Percentiles rank a stretch among this genome's conserved stretches.
Evolutionary conservation across 2,888 invertebrate genomes (phyloP).

Genomic region (Steromphala cineraria): DNA sequence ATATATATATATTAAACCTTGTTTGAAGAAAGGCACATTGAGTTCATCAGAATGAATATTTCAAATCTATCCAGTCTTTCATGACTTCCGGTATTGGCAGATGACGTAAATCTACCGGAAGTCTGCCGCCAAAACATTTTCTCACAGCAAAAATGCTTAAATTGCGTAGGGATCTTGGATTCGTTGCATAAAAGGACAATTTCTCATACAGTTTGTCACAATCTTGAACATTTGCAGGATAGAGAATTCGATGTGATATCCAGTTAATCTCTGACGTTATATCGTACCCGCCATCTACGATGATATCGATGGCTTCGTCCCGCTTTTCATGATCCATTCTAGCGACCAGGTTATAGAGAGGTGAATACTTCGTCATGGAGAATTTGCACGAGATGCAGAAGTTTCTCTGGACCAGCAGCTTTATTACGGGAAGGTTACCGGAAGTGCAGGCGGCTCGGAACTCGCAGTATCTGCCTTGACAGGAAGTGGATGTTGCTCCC

Average conservation of each 20-base stretch:
- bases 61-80: background rate
- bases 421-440: background rate
- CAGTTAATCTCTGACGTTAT: background rate
- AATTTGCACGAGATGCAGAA: background rate
- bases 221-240: background rate
- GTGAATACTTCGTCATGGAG: background rate
- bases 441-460: background rate
- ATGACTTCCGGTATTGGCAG: background rate
- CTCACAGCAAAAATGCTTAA: background rate
- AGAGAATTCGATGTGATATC: background rate
- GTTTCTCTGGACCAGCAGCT: background rate
- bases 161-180: background rate
- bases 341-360: background rate
- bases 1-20: too few species aligned
- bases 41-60: background rate
- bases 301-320: background rate
- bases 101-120: background rate
- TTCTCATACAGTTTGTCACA: background rate
- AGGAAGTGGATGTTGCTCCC: background rate
- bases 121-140: background rate
- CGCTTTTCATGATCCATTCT: background rate
- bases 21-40: too few species aligned
- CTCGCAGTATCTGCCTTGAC: background rate
- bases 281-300: background rate
- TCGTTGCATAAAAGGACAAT: background rate